Evolutionary conservation across 2,888 invertebrate species (phyloP), one percentile per base, ranked within the genome.

Genomic region (Tortricodes alternella): DNA sequence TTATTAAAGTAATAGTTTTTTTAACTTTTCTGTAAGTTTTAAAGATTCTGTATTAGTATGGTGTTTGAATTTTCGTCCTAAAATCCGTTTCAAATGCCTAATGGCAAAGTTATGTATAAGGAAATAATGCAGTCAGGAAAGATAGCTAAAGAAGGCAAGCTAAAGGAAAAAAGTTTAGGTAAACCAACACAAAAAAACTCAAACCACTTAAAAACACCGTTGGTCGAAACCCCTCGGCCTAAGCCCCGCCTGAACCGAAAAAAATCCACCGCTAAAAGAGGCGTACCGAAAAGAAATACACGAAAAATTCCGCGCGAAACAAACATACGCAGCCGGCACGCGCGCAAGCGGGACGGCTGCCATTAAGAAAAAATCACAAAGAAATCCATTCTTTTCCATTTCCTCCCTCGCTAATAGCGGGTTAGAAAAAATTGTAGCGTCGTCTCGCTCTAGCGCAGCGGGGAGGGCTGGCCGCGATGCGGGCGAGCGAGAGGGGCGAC

Each of bases 401-500:
- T 89, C 89, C 89, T 89, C 89, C 89, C 88, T 84, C 74, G 87
- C 86, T 89, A n/a, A n/a, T n/a, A n/a, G n/a, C n/a, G n/a, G n/a
- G n/a, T n/a, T 89, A 89, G 87, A 88, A 89, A 90, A 89, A 89
- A 89, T 82, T 78, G 76, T 78, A 77, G 71, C 78, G 76, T 80
- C 77, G 80, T 90, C 89, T 78, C 83, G 69, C 73, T 90, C 87
- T 83, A 67, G 62, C 89, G 68, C 74, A 70, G 59, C 73, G 76
- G 87, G 87, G 85, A 80, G 84, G 75, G 76, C 71, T 70, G 70
- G 69, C 69, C 68, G 76, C 80, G 84, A 80, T 77, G n/a, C 80
- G 87, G 75, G 76, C 76, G 83, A 89, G 86, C 80, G 89, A 87
- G 89, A 87, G 82, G 82, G 82, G 79, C 72, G 75, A 77, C 74